Conservation (phyloP, 2,888 invertebrate species). For the Limulus polyphemus region DNA sequence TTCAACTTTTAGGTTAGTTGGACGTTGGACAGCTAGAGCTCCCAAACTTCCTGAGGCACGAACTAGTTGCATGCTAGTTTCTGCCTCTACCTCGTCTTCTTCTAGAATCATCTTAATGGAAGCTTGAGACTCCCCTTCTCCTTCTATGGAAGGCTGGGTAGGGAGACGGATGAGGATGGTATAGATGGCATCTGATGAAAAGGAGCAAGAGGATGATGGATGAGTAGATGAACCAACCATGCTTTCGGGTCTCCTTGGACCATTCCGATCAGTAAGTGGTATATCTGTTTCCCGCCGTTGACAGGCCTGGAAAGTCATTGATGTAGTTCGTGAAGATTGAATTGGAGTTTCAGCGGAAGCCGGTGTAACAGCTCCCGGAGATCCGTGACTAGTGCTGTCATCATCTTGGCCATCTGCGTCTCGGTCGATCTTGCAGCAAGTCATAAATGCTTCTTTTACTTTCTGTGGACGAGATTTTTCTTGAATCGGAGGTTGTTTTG, state of each 20-base stretch:
- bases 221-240: neutral
- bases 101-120: constrained; percentile 32
- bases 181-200: constrained; percentile 50
- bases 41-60: constrained; percentile 9
- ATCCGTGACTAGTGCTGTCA: constrained; percentile 36
- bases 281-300: constrained; percentile 15
- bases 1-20: neutral
- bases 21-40: constrained; percentile 4
- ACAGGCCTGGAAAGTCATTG: constrained; percentile 9
- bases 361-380: constrained; percentile 23
- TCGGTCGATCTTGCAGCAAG: constrained; percentile 49
- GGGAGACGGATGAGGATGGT: constrained; percentile 83
- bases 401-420: constrained; percentile 55
- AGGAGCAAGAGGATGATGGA: constrained; percentile 5
- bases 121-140: constrained; percentile 22
- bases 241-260: constrained; percentile 5
- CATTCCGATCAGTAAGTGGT: constrained; percentile 22
- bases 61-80: constrained; percentile 6
- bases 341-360: constrained; percentile 18
- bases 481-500: neutral
- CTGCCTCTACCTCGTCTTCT: constrained; percentile 21
- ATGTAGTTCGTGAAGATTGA: constrained; percentile 25
- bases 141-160: constrained; percentile 33
- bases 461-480: constrained; percentile 2
- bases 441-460: constrained; percentile 15